Evolutionary conservation across 2,797 vertebrate genomes (phyloP), one percentile per base, ranked within the genome.

Genomic region (Novumbra hubbsi): DNA sequence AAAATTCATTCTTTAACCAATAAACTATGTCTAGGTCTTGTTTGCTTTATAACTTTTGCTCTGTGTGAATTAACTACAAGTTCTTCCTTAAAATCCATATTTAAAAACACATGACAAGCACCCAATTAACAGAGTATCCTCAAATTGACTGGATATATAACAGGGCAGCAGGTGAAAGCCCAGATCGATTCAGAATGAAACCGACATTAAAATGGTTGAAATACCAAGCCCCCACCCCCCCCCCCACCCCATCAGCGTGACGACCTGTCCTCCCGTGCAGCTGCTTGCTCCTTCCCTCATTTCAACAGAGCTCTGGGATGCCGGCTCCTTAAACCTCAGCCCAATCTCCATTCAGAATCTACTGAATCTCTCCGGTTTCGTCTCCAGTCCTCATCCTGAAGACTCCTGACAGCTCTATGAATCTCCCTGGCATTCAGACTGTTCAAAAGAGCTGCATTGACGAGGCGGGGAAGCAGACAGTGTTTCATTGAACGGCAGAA

Each of bases 161-260:
- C 74, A 83, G 77, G 72, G 68, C 63, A 70, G 77, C 76, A 69
- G 68, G 75, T 72, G 76, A 78, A 73, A 62, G 63, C 72, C 68
- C 64, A 50, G 68, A 79, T 79, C 75, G 76, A 73, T 79, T 66
- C 3, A 19, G 68, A 68, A 77, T 74, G 63, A 76, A 76, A 70
- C n/a, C 5, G 45, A 19, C 16, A 64, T 41, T 66, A 62, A 77
- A 50, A 72, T 65, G 68, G 48, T 68, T 76, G 73, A 78, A 64
- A 74, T 77, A 55, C 32, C 55, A 73, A 76, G 76, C 70, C 67
- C 73, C 45, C 71, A 69, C 76, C 74, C 76, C 67, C 67, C 71
- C 50, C 71, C 73, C 38, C 28, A 50, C 68, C 70, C 68, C 34
- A 63, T 65, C 66, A 32, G 45, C 63, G 28, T 32, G 67, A 63